These are phyloP conservation scores for Poeciliopsis occidentalis DNA, from an alignment of 2,113 vertebrate species.

Conservation along the genomic window DNA sequence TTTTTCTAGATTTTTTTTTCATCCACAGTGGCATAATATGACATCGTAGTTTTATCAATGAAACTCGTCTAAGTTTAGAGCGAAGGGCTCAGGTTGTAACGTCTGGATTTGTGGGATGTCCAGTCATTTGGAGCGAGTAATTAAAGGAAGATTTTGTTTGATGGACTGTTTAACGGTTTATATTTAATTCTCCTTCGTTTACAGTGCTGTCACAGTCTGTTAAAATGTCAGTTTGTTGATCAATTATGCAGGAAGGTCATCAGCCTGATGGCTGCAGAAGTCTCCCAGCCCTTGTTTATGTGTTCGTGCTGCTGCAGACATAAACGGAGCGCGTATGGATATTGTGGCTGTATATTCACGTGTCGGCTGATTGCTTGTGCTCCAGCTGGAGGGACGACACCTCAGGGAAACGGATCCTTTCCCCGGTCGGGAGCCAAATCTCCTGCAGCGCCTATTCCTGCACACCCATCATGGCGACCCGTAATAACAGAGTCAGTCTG, in stretches of 20 bases:
- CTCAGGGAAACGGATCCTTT: constrained; percentile 36
- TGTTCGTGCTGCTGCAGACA: not conserved
- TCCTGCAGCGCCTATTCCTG: constrained; percentile 48
- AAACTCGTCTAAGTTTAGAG: no score
- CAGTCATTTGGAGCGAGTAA: not conserved
- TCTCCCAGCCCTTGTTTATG: constrained; percentile 2
- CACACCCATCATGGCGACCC: constrained; percentile 42
- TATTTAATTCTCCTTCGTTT: constrained; percentile 42
- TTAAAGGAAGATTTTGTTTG: not conserved
- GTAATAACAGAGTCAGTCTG: constrained; percentile 50
- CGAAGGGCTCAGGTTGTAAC: no score
- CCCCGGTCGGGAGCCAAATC: constrained; percentile 49
- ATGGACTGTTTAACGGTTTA: not conserved
- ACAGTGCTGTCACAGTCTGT: constrained; percentile 46
- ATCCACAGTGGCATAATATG: no score
- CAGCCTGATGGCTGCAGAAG: constrained; percentile 25
- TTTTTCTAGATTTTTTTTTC: no score
- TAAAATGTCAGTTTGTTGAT: constrained; percentile 81
- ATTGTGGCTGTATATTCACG: not conserved
- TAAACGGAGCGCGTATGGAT: not conserved
- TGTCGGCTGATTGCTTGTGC: not conserved
- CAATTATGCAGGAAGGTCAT: constrained; percentile 83
- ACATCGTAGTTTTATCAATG: no score
- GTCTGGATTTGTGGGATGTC: not conserved
- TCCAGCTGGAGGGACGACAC: constrained; percentile 48